A percentile compares a stretch with the other conserved stretches of the same genome.
Conservation (phyloP, 2,797 vertebrate genomes). For the Pipistrellus kuhlii region DNA sequence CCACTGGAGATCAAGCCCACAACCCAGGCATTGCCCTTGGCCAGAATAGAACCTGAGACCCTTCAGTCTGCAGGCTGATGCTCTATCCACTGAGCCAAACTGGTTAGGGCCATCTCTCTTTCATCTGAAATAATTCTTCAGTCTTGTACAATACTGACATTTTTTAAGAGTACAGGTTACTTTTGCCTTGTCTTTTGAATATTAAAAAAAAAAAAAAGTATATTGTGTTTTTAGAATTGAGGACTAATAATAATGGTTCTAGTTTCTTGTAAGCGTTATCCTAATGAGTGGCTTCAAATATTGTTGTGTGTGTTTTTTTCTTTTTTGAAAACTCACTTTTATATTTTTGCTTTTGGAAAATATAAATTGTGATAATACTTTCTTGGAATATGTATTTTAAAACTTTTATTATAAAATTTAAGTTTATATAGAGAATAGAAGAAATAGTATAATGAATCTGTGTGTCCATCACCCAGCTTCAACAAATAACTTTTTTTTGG, state of each 20-base stretch:
- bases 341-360: constrained; percentile 16
- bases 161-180: constrained; percentile 1
- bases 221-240: constrained; percentile 6
- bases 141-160: constrained; percentile 2
- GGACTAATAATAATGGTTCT: neutral
- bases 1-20: too few species aligned
- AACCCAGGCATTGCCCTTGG: too few species aligned
- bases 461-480: neutral
- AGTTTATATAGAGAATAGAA: constrained; percentile 15
- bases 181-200: constrained; percentile 34
- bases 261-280: neutral
- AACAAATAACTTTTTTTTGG: neutral
- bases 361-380: constrained; percentile 40
- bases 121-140: neutral
- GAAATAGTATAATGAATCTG: neutral
- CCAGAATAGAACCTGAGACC: too few species aligned
- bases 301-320: neutral
- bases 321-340: neutral
- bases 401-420: constrained; percentile 4
- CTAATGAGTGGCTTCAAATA: neutral
- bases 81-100: too few species aligned
- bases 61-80: too few species aligned
- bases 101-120: neutral
- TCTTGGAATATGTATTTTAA: neutral
- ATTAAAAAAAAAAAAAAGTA: neutral